Conservation (phyloP, 2,797 vertebrate genomes). For the Oceanodroma leucorhoa region DNA sequence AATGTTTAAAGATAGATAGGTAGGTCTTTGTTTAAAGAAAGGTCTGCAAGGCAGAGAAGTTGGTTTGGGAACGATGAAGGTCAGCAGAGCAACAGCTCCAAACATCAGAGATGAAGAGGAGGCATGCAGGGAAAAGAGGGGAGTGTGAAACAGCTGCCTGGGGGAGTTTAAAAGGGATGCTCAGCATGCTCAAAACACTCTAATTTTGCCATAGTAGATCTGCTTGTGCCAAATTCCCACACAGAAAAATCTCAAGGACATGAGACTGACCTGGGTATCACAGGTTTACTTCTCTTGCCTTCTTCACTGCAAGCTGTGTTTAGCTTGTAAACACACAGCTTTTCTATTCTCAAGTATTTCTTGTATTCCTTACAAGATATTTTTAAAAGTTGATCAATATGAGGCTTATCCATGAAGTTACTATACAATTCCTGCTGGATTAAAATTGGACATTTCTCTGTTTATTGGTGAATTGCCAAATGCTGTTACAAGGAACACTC, state of each 20-base stretch:
- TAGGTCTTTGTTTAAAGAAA: not conserved
- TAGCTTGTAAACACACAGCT: not conserved
- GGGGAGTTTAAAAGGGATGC: conserved; percentile 28
- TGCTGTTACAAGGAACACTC: conserved; percentile 3
- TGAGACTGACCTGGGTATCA: not conserved
- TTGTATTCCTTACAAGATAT: not conserved
- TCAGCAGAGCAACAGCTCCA: conserved; percentile 14
- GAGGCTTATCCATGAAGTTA: not conserved
- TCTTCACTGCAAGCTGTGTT: not conserved
- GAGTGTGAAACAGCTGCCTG: conserved; percentile 50
- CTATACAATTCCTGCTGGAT: not conserved
- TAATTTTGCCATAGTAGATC: conserved; percentile 25
- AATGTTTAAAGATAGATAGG: not conserved
- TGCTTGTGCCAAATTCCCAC: conserved; percentile 46
- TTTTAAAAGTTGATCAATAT: conserved; percentile 11
- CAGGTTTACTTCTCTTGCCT: not conserved
- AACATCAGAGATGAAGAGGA: not conserved
- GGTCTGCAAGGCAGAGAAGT: not conserved
- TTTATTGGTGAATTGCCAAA: conserved; percentile 21
- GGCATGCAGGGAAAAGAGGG: conserved; percentile 24
- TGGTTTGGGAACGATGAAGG: not conserved
- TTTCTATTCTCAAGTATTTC: not conserved
- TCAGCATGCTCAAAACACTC: conserved; percentile 31
- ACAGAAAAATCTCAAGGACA: conserved; percentile 24
- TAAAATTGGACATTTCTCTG: not conserved